Conservation (phyloP, 2,113 vertebrate genomes). For the Eubucco bourcierii region DNA sequence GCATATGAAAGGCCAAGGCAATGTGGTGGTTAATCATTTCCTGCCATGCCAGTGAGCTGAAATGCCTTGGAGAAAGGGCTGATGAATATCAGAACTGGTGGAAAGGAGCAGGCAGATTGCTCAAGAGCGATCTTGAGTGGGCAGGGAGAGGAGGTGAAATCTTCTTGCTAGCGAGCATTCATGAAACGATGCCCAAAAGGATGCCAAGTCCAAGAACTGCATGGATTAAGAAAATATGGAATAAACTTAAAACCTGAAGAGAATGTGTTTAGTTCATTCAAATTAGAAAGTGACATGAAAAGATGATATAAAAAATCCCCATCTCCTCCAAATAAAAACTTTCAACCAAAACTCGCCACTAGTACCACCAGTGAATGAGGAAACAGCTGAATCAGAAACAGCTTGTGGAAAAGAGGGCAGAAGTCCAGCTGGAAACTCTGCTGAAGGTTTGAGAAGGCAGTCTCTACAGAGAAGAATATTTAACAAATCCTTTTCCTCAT, state of each 20-base stretch:
- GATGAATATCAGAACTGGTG: background rate
- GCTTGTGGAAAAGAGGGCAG: background rate
- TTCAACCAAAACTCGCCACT: background rate
- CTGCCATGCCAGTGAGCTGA: background rate
- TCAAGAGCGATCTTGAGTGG: background rate
- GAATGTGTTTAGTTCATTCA: background rate
- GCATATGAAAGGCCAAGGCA: rapidly evolving
- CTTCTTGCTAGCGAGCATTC: background rate
- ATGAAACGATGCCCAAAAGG: background rate
- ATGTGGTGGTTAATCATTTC: background rate
- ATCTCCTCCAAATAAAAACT: background rate
- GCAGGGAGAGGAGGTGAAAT: background rate
- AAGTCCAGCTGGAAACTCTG: background rate
- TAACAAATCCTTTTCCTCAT: background rate
- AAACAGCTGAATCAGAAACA: background rate
- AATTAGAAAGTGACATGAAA: background rate
- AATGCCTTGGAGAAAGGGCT: background rate
- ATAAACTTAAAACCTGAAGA: background rate
- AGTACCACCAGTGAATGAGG: background rate
- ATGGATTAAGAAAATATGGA: background rate
- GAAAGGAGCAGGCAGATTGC: background rate
- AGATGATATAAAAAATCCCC: background rate
- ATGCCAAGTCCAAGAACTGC: rapidly evolving
- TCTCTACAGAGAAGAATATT: background rate
- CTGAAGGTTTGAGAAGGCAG: background rate